These are phyloP conservation scores for Imbricaverruca yamaguchii DNA, from an alignment of 2,888 invertebrate genomes.

Conservation along the genomic window DNA sequence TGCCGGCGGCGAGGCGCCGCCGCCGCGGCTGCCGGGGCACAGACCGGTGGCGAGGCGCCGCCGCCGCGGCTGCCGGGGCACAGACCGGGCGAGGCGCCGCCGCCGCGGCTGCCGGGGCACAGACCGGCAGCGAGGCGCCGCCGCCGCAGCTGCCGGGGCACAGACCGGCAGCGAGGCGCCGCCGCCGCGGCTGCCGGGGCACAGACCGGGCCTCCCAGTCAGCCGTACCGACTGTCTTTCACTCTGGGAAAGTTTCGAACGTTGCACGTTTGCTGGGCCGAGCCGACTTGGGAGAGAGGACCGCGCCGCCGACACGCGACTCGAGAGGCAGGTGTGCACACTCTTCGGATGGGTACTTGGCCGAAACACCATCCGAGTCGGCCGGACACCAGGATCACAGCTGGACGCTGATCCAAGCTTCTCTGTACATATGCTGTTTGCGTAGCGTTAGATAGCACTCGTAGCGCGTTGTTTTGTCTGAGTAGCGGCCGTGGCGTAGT, in stretches of 20 bases:
- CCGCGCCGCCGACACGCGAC: neutral
- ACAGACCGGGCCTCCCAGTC: too few species aligned
- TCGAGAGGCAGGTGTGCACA: neutral
- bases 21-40: too few species aligned
- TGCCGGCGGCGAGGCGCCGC: too few species aligned
- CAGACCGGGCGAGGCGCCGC: too few species aligned
- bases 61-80: too few species aligned
- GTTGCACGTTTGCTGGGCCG: neutral
- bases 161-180: too few species aligned
- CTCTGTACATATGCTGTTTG: neutral
- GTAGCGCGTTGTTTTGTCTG: neutral
- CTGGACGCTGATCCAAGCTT: neutral
- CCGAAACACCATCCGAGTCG: neutral
- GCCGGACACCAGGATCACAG: neutral
- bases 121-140: too few species aligned
- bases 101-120: too few species aligned
- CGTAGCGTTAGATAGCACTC: neutral
- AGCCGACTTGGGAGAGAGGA: neutral
- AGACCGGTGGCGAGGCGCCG: too few species aligned
- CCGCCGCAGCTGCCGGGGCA: too few species aligned
- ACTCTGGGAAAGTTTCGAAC: neutral
- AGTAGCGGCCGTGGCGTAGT: neutral
- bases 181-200: neutral
- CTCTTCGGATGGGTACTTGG: too few species aligned
- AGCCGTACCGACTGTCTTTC: conserved; percentile 3